Conservation (phyloP, 2,888 invertebrate genomes). For the Tortricodes alternella region DNA sequence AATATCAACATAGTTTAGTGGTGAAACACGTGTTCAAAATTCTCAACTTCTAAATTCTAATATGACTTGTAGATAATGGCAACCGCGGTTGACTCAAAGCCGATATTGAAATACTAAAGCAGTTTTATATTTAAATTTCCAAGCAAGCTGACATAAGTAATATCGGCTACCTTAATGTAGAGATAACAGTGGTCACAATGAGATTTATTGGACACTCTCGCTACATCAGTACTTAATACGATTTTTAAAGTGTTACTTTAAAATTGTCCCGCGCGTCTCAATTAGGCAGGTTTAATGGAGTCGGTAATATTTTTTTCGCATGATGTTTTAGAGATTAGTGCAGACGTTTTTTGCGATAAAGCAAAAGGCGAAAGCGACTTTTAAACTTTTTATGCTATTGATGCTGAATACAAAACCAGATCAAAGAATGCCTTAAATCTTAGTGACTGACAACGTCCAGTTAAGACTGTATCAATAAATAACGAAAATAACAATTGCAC, state of each 20-base stretch:
- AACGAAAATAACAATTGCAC: constrained; percentile 31
- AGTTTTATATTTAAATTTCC: constrained; percentile 74
- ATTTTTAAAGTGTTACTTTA: constrained; percentile 56
- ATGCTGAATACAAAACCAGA: constrained; percentile 16
- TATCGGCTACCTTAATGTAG: constrained; percentile 69
- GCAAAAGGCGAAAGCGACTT: neutral
- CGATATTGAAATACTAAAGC: constrained; percentile 53
- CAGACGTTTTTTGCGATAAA: constrained; percentile 1
- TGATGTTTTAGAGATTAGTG: constrained; percentile 31
- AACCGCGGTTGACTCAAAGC: constrained; percentile 39
- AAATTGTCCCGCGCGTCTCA: constrained; percentile 63
- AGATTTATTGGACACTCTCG: constrained; percentile 76
- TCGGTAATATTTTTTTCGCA: constrained; percentile 49
- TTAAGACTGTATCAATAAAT: constrained; percentile 30
- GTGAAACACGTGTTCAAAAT: neutral
- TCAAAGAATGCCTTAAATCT: constrained; percentile 27
- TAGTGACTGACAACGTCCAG: constrained; percentile 29
- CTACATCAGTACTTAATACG: constrained; percentile 57
- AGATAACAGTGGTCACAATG: constrained; percentile 71
- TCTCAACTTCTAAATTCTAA: constrained; percentile 18
- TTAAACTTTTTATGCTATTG: constrained; percentile 7
- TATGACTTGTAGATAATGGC: constrained; percentile 40
- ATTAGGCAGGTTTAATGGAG: constrained; percentile 62
- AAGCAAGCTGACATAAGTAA: constrained; percentile 61
- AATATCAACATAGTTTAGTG: neutral